Conservation (phyloP, 2,113 vertebrate genomes). For the Hippolais icterina region DNA sequence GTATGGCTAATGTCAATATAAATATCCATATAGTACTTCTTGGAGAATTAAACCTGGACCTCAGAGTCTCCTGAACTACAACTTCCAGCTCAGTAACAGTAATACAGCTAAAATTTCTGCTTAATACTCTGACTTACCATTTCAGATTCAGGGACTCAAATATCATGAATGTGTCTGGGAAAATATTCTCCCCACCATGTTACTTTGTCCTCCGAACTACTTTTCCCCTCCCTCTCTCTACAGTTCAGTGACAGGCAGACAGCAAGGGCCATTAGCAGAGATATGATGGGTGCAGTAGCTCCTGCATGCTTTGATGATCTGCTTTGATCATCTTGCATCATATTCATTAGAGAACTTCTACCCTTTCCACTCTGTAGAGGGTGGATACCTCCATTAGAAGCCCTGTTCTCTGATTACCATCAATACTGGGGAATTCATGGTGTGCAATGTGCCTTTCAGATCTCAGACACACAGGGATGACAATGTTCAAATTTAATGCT, state of each 20-base stretch:
- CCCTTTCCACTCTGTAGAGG: neutral
- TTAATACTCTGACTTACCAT: neutral
- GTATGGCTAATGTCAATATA: neutral
- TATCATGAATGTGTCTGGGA: neutral
- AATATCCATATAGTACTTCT: neutral
- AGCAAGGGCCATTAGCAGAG: neutral
- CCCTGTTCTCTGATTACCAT: neutral
- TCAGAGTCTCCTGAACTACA: neutral
- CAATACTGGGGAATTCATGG: neutral
- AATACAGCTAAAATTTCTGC: neutral
- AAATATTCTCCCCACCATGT: neutral
- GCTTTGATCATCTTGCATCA: slow-evolving; percentile 1
- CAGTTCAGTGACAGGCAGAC: neutral
- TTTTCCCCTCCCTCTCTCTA: neutral
- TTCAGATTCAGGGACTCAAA: neutral
- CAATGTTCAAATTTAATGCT: slow-evolving; percentile 20
- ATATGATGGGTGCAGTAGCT: neutral
- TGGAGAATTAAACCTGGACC: neutral
- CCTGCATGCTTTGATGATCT: neutral
- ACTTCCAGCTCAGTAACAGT: neutral
- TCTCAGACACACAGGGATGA: neutral
- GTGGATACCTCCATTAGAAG: neutral
- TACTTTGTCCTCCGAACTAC: neutral
- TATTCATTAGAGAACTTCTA: slow-evolving; percentile 5
- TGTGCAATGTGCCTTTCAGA: neutral